These are phyloP conservation scores for Tapera naevia DNA, from an alignment of 2,797 vertebrate species.

Conservation along the genomic window DNA sequence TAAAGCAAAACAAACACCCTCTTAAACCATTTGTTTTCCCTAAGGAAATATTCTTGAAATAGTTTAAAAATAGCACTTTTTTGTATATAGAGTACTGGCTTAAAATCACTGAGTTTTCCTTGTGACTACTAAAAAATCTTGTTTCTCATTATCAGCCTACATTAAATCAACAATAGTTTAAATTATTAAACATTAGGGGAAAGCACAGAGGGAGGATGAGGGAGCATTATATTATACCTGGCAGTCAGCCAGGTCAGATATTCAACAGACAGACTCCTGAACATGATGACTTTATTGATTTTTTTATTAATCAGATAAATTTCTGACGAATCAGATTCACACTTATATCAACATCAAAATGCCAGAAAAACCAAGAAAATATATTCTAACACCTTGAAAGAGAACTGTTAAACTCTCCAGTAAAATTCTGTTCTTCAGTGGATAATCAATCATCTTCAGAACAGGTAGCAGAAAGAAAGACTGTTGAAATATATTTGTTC, in stretches of 20 bases:
- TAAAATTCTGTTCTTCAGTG: neutral
- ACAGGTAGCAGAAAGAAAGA: neutral
- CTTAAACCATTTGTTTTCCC: neutral
- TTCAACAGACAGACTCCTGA: neutral
- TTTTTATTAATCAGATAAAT: neutral
- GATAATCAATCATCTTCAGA: neutral
- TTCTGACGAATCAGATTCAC: neutral
- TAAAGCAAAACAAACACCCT: neutral
- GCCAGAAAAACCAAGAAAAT: neutral
- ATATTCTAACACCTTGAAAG: neutral
- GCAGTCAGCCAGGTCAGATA: neutral
- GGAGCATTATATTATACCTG: neutral
- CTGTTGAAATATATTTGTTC: neutral
- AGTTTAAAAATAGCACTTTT: neutral
- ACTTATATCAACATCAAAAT: neutral
- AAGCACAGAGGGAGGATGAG: neutral
- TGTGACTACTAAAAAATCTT: neutral
- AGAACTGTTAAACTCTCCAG: neutral
- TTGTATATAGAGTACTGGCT: neutral
- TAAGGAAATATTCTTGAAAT: neutral
- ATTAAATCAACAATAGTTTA: neutral
- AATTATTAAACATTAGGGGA: neutral
- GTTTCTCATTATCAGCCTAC: neutral
- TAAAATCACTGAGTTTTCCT: slow-evolving; percentile 1
- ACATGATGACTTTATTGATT: neutral